A percentile compares a stretch with the other conserved stretches of the same genome.
Evolutionary conservation across 2,888 invertebrate species (phyloP).

Genomic region (Leptopilina syphax): DNA sequence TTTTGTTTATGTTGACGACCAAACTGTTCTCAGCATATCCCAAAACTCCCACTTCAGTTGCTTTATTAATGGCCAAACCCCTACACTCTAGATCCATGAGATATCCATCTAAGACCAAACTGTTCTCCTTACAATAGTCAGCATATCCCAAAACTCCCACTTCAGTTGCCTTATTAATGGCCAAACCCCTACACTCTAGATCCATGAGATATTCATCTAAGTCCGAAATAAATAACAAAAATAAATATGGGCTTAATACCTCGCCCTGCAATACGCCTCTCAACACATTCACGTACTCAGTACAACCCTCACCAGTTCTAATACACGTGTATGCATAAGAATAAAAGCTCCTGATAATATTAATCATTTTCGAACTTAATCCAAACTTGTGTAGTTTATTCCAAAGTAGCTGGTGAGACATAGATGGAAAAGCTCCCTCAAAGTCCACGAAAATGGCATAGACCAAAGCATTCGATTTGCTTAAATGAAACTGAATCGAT

Average conservation of each 20-base stretch:
- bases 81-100: no score
- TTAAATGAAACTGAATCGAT: background rate
- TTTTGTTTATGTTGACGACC: background rate
- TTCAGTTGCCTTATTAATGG: no score
- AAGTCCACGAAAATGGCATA: background rate
- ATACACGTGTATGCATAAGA: background rate
- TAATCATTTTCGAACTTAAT: no score
- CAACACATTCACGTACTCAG: background rate
- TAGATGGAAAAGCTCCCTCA: background rate
- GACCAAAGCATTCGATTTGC: background rate
- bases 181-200: no score
- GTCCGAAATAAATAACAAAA: no score
- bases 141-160: slow-evolving; percentile 1
- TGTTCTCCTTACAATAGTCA: background rate
- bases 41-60: background rate
- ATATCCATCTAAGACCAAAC: no score
- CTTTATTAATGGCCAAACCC: background rate
- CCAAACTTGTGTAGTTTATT: background rate
- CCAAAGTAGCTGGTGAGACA: background rate
- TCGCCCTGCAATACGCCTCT: background rate
- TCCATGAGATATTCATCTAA: no score
- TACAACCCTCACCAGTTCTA: background rate
- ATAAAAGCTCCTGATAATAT: background rate
- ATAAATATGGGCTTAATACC: no score
- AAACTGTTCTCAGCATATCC: background rate